phyloP scores from a whole-genome alignment of 2,113 vertebrate genomes.

The Macrotus californicus region DNA sequence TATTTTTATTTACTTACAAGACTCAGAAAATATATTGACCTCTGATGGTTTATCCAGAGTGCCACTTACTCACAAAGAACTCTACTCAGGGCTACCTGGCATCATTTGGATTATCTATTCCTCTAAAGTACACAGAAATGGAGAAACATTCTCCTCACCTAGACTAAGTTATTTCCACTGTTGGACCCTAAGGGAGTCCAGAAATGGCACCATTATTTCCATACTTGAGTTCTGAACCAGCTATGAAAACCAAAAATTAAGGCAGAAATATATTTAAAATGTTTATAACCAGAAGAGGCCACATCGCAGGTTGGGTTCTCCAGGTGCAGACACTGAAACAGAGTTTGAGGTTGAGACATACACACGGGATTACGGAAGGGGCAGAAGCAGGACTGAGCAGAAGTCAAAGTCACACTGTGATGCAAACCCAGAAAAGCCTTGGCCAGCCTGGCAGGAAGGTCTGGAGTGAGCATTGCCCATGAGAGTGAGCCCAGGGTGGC shows the following conservation, averaged over 20 bases:
- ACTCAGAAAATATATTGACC: background rate
- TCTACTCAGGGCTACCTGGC: background rate
- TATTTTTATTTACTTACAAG: background rate
- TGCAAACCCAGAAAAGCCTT: background rate
- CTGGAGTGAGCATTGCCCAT: background rate
- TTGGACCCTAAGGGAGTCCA: background rate
- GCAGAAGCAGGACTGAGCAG: background rate
- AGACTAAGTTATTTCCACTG: background rate
- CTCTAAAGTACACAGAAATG: background rate
- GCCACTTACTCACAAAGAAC: background rate
- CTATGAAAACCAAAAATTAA: background rate
- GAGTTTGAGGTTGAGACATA: background rate
- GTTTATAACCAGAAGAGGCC: background rate
- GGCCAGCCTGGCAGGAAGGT: background rate
- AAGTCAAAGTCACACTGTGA: background rate
- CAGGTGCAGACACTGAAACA: background rate
- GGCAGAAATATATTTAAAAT: background rate
- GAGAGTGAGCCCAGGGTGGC: background rate
- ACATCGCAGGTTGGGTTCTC: background rate
- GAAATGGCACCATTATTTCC: background rate
- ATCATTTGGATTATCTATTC: background rate
- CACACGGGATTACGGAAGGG: background rate
- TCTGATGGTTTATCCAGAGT: background rate
- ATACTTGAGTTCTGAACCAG: background rate
- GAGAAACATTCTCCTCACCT: background rate